These are phyloP conservation scores for Chymomyza amoena DNA, from an alignment of 2,888 invertebrate genomes.

Conservation along the genomic window DNA sequence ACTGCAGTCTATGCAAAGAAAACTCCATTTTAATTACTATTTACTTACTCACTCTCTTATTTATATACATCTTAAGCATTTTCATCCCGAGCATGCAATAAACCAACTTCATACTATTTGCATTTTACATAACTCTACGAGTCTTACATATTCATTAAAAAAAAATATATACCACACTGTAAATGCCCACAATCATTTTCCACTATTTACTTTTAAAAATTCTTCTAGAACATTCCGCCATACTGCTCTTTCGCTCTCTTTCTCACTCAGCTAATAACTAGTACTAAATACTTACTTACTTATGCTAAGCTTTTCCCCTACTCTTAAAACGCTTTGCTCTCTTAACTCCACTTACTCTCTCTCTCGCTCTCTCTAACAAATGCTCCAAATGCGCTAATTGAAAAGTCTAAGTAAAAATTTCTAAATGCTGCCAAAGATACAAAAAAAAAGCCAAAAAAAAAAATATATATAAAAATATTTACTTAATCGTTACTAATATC, in stretches of 20 bases:
- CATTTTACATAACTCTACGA: background rate
- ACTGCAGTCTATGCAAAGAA: background rate
- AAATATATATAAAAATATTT: conserved; percentile 11
- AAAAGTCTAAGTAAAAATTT: conserved; percentile 21
- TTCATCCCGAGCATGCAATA: background rate
- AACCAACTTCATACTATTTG: background rate
- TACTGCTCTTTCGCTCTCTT: background rate
- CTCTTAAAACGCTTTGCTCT: conserved; percentile 24
- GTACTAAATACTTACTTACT: conserved; percentile 15
- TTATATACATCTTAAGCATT: background rate
- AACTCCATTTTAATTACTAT: background rate
- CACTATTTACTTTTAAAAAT: conserved; percentile 15
- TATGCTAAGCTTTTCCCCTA: conserved; percentile 35
- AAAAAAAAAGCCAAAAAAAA: conserved; percentile 33
- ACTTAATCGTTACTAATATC: conserved; percentile 24
- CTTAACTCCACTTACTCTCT: conserved; percentile 15
- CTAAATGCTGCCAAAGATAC: conserved; percentile 34
- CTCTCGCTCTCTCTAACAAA: conserved; percentile 36
- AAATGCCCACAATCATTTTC: conserved; percentile 26
- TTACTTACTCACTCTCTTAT: background rate
- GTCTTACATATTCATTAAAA: background rate
- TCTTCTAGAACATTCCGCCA: background rate
- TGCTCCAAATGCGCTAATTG: conserved; percentile 35
- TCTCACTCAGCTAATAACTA: conserved; percentile 25
- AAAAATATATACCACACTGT: conserved; percentile 11